Evolutionary conservation across 2,797 vertebrate species (phyloP).

Genomic region (Mormyrops attenuatus): DNA sequence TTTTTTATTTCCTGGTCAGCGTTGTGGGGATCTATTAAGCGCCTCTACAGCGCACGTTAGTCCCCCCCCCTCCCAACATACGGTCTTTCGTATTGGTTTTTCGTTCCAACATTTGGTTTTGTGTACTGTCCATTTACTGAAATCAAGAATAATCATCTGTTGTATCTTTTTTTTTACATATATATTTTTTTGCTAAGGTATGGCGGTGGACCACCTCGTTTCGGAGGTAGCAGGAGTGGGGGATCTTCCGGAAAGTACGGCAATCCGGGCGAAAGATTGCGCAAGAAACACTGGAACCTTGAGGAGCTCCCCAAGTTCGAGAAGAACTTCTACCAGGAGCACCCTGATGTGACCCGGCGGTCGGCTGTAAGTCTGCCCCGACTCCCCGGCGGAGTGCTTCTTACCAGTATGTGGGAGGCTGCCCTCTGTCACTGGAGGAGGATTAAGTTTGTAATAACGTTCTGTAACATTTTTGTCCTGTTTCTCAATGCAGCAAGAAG

Average conservation of each 20-base stretch:
- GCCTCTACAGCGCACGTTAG: neutral
- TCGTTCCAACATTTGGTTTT: neutral
- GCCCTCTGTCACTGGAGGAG: neutral
- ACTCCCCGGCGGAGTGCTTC: neutral
- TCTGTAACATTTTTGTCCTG: neutral
- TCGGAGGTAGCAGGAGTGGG: slow-evolving; percentile 84
- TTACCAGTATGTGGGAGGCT: neutral
- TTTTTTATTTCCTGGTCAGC: neutral
- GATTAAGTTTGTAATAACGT: neutral
- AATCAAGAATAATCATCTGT: neutral
- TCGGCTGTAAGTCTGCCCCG: slow-evolving; percentile 60
- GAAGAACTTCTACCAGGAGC: slow-evolving; percentile 95
- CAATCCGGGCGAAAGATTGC: slow-evolving; percentile 88
- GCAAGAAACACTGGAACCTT: slow-evolving; percentile 96
- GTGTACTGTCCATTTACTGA: neutral
- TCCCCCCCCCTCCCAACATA: neutral
- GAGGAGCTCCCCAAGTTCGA: slow-evolving; percentile 93
- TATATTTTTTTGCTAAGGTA: slow-evolving; percentile 60
- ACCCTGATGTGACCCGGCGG: slow-evolving; percentile 76
- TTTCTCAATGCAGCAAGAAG: slow-evolving; percentile 76
- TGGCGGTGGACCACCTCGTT: slow-evolving; percentile 76
- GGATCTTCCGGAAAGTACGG: slow-evolving; percentile 86
- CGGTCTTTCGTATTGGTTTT: neutral
- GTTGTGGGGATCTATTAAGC: neutral
- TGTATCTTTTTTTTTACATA: neutral